A percentile compares a stretch with the other conserved stretches of the same genome.
These are phyloP conservation scores for Lampris incognitus DNA, from an alignment of 2,113 vertebrate species.

Conservation along the genomic window DNA sequence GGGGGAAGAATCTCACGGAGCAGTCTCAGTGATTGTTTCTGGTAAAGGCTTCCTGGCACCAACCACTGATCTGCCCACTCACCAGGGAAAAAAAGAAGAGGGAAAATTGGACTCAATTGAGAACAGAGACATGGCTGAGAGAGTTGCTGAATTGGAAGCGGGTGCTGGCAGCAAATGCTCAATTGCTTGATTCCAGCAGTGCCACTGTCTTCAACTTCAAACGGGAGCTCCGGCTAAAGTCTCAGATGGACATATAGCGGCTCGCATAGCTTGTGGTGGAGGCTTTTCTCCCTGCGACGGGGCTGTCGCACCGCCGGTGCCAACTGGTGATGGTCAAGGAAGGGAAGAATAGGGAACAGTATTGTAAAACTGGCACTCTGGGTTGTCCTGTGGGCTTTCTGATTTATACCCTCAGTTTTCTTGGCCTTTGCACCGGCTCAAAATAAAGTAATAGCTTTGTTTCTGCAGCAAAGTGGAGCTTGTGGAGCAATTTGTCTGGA, in stretches of 20 bases:
- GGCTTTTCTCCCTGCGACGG: constrained; percentile 40
- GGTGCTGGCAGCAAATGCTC: constrained; percentile 59
- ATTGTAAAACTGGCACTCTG: constrained; percentile 39
- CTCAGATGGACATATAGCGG: constrained; percentile 14
- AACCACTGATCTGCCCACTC: constrained; percentile 67
- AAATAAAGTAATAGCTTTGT: constrained; percentile 41
- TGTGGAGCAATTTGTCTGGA: constrained; percentile 21
- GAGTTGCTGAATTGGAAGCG: constrained; percentile 72
- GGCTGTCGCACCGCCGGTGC: constrained; percentile 42
- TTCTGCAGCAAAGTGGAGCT: constrained; percentile 36
- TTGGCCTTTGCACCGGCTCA: constrained; percentile 30
- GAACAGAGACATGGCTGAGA: constrained; percentile 74
- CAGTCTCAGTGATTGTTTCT: constrained; percentile 61
- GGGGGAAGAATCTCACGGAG: constrained; percentile 49
- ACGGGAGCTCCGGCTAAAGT: constrained; percentile 38
- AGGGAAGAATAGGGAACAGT: constrained; percentile 21
- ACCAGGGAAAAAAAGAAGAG: constrained; percentile 55
- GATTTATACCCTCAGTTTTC: constrained; percentile 27
- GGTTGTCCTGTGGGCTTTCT: constrained; percentile 32
- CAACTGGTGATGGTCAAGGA: constrained; percentile 53
- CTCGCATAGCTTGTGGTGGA: constrained; percentile 48
- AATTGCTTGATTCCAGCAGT: constrained; percentile 54
- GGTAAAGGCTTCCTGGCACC: constrained; percentile 72
- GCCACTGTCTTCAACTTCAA: constrained; percentile 44
- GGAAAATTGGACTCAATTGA: constrained; percentile 73